A percentile compares a stretch with the other conserved stretches of the same genome.
These are phyloP conservation scores for Cladopsammia gracilis DNA, from an alignment of 64 coral and sea anemone species.

Conservation along the genomic window DNA sequence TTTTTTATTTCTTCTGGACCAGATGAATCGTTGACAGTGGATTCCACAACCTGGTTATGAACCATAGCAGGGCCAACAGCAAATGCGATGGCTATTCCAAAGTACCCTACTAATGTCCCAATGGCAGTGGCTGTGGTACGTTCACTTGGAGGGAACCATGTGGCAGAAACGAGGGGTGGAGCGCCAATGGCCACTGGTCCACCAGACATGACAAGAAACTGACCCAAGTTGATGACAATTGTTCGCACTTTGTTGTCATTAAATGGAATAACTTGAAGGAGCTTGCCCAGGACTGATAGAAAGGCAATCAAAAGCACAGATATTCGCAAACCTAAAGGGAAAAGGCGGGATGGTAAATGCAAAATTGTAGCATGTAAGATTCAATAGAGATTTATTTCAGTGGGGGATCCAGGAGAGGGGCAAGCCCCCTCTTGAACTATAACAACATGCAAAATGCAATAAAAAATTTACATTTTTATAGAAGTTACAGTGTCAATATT, in stretches of 20 bases:
- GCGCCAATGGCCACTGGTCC: slow-evolving; percentile 70
- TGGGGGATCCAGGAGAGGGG: too few relatives aligned
- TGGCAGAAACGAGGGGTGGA: slow-evolving; percentile 69
- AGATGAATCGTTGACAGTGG: not conserved
- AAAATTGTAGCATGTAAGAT: too few relatives aligned
- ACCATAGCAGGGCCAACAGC: slow-evolving; percentile 75
- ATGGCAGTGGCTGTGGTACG: slow-evolving; percentile 83
- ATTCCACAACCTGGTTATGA: not conserved
- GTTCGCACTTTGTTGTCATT: slow-evolving; percentile 1
- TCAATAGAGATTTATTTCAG: too few relatives aligned
- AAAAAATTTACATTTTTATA: too few relatives aligned
- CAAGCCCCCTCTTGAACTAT: too few relatives aligned
- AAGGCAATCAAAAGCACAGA: slow-evolving; percentile 51
- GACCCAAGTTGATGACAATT: slow-evolving; percentile 73
- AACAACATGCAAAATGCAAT: too few relatives aligned
- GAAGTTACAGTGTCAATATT: too few relatives aligned
- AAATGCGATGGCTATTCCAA: slow-evolving; percentile 67
- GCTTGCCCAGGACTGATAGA: slow-evolving; percentile 62
- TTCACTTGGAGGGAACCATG: slow-evolving; percentile 81
- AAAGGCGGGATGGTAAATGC: not conserved
- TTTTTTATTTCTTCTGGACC: not conserved
- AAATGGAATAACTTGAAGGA: slow-evolving; percentile 67
- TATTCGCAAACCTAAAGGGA: slow-evolving; percentile 59
- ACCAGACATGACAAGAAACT: slow-evolving; percentile 71
- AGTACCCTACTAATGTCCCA: slow-evolving; percentile 48